These are phyloP conservation scores for Drosophila obscura DNA, from an alignment of 1,140 invertebrate genomes.

Conservation along the genomic window DNA sequence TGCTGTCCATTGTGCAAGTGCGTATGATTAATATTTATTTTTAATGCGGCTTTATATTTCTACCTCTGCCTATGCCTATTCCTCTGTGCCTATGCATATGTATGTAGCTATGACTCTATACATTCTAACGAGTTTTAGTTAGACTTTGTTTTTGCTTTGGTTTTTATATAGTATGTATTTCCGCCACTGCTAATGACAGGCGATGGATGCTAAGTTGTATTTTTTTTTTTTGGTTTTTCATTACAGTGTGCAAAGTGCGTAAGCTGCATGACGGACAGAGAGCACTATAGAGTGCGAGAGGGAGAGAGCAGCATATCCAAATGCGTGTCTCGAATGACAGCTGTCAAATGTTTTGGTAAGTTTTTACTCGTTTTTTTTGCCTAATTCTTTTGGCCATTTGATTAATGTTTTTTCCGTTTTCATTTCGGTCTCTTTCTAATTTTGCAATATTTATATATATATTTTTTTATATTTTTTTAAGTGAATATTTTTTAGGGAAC, in stretches of 20 bases:
- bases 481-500: constrained; percentile 24
- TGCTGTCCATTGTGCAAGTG: constrained; percentile 23
- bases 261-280: constrained; percentile 57
- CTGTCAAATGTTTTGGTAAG: constrained; percentile 66
- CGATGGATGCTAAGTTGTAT: constrained; percentile 31
- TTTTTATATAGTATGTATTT: constrained; percentile 46
- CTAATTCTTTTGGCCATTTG: constrained; percentile 35
- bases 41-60: constrained; percentile 30
- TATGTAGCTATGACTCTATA: constrained; percentile 17
- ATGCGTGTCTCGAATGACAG: constrained; percentile 69
- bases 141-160: constrained; percentile 19
- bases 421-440: constrained; percentile 34
- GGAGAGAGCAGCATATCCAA: constrained; percentile 33
- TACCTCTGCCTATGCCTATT: constrained; percentile 5
- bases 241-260: constrained; percentile 66
- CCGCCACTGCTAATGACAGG: constrained; percentile 62
- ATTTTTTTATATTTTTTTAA: constrained; percentile 13
- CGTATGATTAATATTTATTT: constrained; percentile 57
- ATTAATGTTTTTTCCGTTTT: constrained; percentile 60
- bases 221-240: constrained; percentile 47
- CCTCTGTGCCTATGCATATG: constrained; percentile 2
- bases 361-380: constrained; percentile 29
- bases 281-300: background rate
- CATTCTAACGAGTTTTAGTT: constrained; percentile 20
- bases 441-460: constrained; percentile 58